These are phyloP conservation scores for Limnephilus lunatus DNA, from an alignment of 2,888 invertebrate species.

Conservation along the genomic window DNA sequence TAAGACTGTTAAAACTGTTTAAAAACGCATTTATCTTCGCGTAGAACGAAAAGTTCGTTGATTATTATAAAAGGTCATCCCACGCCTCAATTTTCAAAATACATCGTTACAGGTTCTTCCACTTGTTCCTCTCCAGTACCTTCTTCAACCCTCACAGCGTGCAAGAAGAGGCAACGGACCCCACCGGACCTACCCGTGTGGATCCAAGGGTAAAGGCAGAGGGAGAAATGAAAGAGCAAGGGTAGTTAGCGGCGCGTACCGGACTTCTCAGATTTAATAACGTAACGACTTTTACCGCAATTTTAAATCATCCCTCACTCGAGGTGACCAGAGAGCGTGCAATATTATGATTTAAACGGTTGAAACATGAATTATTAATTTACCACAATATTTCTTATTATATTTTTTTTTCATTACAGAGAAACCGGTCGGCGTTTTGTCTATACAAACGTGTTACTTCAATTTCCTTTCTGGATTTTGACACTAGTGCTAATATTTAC, in stretches of 20 bases:
- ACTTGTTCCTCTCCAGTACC: background rate
- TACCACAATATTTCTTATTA: background rate
- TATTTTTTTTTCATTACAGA: background rate
- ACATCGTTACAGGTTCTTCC: background rate
- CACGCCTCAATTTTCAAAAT: background rate
- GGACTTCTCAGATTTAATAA: background rate
- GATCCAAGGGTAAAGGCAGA: background rate
- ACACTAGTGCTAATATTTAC: too few species aligned
- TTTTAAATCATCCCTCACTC: slow-evolving; percentile 20
- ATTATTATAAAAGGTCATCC: background rate
- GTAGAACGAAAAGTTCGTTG: background rate
- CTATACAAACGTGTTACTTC: too few species aligned
- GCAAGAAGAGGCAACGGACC: background rate
- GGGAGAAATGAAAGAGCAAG: background rate
- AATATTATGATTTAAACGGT: background rate
- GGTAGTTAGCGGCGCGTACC: background rate
- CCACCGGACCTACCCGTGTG: background rate
- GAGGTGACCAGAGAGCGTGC: background rate
- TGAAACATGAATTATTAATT: background rate
- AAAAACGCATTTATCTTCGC: background rate
- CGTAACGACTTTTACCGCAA: background rate
- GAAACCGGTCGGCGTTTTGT: too few species aligned
- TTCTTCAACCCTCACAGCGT: background rate
- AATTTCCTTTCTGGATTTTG: too few species aligned
- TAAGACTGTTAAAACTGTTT: too few species aligned